Evolutionary conservation across 2,888 invertebrate species (phyloP).

Genomic region (Drosophila anceps): DNA sequence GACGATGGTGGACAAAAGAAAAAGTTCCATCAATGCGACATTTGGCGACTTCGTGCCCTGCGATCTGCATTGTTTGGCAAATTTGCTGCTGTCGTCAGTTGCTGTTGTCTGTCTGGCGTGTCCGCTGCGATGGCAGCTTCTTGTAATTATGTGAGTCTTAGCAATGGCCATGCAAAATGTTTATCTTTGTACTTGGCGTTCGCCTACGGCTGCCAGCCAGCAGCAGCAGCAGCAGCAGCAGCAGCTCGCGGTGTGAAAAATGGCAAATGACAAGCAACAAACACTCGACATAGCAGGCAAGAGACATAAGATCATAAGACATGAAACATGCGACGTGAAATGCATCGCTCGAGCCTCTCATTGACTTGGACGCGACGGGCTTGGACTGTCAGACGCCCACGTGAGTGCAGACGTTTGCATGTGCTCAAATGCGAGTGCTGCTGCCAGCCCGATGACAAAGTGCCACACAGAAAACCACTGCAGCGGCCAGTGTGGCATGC

Average conservation of each 20-base stretch:
- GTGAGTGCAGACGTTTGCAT: neutral
- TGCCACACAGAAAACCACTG: slow-evolving; percentile 13
- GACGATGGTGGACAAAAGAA: slow-evolving; percentile 31
- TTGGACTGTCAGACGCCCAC: slow-evolving; percentile 48
- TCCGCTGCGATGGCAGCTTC: slow-evolving; percentile 56
- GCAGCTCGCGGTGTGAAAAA: slow-evolving; percentile 53
- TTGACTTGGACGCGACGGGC: slow-evolving; percentile 20
- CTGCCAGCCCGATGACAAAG: slow-evolving; percentile 43
- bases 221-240: slow-evolving; percentile 9
- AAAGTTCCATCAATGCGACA: slow-evolving; percentile 63
- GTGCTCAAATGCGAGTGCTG: neutral
- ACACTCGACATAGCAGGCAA: slow-evolving; percentile 15
- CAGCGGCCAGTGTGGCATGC: slow-evolving; percentile 37
- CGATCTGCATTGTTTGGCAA: slow-evolving; percentile 79
- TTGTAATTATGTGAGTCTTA: slow-evolving; percentile 67
- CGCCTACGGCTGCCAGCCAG: slow-evolving; percentile 25
- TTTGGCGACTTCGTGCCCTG: slow-evolving; percentile 73
- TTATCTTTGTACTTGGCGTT: slow-evolving; percentile 62
- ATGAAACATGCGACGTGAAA: slow-evolving; percentile 16
- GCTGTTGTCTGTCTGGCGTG: slow-evolving; percentile 13
- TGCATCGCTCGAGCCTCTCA: slow-evolving; percentile 29
- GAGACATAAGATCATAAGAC: neutral
- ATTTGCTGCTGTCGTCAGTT: slow-evolving; percentile 51
- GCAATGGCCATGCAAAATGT: slow-evolving; percentile 62
- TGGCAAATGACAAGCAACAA: slow-evolving; percentile 56